Conservation (phyloP, 2,113 vertebrate genomes). For the Corynorhinus townsendii region DNA sequence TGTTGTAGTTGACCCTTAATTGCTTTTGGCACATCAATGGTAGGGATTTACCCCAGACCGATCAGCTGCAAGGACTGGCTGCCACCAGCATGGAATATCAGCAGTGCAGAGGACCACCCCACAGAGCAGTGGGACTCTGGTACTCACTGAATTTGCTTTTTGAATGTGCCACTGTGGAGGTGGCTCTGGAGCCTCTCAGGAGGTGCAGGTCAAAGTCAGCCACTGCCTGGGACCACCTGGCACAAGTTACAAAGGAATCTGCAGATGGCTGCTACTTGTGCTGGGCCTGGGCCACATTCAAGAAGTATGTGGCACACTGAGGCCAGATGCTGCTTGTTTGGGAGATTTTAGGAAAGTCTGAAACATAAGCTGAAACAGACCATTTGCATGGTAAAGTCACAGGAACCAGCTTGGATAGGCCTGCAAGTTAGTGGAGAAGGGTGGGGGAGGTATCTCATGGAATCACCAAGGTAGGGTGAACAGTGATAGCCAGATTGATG, state of each 20-base stretch:
- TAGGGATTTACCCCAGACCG: neutral
- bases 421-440: too few relatives aligned
- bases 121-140: neutral
- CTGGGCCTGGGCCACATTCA: neutral
- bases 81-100: neutral
- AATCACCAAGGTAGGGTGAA: too few relatives aligned
- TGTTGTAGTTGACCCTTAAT: neutral
- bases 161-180: neutral
- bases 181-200: neutral
- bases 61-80: neutral
- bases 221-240: neutral
- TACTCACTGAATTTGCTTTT: neutral
- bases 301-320: too few relatives aligned
- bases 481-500: too few relatives aligned
- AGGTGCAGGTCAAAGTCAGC: neutral
- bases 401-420: too few relatives aligned
- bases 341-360: too few relatives aligned
- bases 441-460: too few relatives aligned
- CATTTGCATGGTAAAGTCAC: too few relatives aligned
- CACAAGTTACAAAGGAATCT: neutral
- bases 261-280: neutral
- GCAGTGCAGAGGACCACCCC: neutral
- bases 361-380: too few relatives aligned
- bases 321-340: too few relatives aligned
- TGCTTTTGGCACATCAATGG: neutral